Conservation (phyloP, 2,113 vertebrate species). For the Casuarius casuarius region DNA sequence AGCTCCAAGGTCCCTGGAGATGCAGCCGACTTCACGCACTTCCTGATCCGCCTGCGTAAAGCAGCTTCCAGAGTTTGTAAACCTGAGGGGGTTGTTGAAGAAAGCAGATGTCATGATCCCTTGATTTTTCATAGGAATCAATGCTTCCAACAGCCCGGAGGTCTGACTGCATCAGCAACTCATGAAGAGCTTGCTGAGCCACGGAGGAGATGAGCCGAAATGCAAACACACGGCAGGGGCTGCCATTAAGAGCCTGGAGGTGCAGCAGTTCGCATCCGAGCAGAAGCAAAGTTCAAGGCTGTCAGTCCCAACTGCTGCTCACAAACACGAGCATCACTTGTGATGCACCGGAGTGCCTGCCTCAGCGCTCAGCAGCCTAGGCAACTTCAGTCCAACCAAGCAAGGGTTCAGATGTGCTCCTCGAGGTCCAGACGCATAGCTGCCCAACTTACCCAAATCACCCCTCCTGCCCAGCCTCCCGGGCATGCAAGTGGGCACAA, state of each 20-base stretch:
- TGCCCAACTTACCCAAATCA: background rate
- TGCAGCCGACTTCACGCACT: background rate
- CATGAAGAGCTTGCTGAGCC: background rate
- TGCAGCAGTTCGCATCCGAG: background rate
- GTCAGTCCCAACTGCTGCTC: background rate
- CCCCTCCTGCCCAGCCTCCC: background rate
- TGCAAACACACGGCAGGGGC: background rate
- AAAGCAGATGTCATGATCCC: background rate
- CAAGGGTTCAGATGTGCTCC: background rate
- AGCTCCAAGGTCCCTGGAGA: background rate
- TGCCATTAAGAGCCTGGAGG: background rate
- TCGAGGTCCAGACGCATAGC: too few species aligned
- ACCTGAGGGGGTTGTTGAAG: too few species aligned
- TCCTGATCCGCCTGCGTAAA: background rate
- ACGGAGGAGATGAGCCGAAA: background rate
- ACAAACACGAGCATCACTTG: too few species aligned
- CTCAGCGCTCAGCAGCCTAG: too few species aligned
- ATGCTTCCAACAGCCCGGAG: background rate
- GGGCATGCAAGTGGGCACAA: too few species aligned
- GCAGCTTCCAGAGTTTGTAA: background rate
- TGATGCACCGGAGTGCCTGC: too few species aligned
- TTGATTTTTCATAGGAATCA: background rate
- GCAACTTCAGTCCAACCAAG: background rate
- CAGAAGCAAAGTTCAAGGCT: background rate
- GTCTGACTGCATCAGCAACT: background rate